Evolutionary conservation across 1,140 invertebrate genomes (phyloP).

Genomic region (Conus ventricosus): DNA sequence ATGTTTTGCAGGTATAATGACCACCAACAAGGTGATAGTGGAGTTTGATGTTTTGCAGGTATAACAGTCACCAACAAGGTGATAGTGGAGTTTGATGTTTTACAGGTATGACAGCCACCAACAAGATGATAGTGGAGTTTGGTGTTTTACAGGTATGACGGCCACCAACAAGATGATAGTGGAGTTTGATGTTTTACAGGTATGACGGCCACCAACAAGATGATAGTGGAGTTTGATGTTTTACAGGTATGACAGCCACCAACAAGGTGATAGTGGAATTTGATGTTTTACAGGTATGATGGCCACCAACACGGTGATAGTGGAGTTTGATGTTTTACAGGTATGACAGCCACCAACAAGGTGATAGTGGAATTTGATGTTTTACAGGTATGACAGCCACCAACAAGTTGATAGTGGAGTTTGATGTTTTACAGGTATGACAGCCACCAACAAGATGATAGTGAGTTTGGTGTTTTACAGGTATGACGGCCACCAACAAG

Average conservation of each 20-base stretch:
- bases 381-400: conserved; percentile 45
- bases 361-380: conserved; percentile 57
- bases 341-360: conserved; percentile 51
- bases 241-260: conserved; percentile 43
- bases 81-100: conserved; percentile 54
- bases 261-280: conserved; percentile 61
- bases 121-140: conserved; percentile 61
- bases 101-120: conserved; percentile 46
- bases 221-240: conserved; percentile 40
- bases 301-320: conserved; percentile 50
- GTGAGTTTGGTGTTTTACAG: conserved; percentile 45
- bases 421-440: conserved; percentile 50
- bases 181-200: neutral
- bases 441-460: conserved; percentile 54
- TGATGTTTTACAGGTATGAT: conserved; percentile 47
- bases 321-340: conserved; percentile 55
- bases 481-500: conserved; percentile 51
- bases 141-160: conserved; percentile 50
- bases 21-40: conserved; percentile 56
- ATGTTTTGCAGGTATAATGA: conserved; percentile 45
- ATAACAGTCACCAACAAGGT: conserved; percentile 50
- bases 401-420: conserved; percentile 59
- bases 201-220: conserved; percentile 39
- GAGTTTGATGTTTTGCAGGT: conserved; percentile 53
- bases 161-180: conserved; percentile 49